Conservation (phyloP, 2,888 invertebrate species). For the Formica aserva region DNA sequence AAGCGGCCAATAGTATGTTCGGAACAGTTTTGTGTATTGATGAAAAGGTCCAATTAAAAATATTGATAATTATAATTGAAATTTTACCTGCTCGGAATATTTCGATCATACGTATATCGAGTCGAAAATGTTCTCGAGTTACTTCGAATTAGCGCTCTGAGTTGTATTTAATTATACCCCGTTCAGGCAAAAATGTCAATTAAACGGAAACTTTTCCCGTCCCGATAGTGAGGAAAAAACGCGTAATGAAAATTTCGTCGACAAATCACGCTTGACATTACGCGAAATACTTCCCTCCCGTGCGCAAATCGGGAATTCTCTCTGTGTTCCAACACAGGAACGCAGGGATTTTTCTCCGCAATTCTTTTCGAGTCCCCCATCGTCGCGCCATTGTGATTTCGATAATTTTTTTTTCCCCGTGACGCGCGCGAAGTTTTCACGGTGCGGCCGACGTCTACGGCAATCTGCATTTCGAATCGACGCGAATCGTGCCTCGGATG, state of each 20-base stretch:
- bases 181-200: conserved; percentile 33
- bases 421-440: background rate
- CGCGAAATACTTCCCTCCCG: conserved; percentile 3
- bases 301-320: background rate
- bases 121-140: conserved; percentile 35
- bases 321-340: background rate
- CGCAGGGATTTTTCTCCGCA: background rate
- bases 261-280: background rate
- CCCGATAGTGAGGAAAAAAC: background rate
- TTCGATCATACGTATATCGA: conserved; percentile 4
- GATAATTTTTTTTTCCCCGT: conserved; percentile 11
- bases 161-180: conserved; percentile 32
- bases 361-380: background rate
- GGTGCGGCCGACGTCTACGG: background rate
- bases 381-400: background rate
- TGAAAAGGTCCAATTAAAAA: background rate
- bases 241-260: conserved; percentile 36
- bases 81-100: background rate
- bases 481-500: conserved; percentile 10
- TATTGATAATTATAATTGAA: conserved; percentile 23
- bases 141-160: background rate
- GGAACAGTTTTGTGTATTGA: background rate
- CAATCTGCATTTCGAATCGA: conserved; percentile 33
- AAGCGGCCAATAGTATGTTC: background rate
- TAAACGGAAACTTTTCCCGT: conserved; percentile 35